Evolutionary conservation across 2,888 invertebrate genomes (phyloP).

Genomic region (Heterodera filipjevi): DNA sequence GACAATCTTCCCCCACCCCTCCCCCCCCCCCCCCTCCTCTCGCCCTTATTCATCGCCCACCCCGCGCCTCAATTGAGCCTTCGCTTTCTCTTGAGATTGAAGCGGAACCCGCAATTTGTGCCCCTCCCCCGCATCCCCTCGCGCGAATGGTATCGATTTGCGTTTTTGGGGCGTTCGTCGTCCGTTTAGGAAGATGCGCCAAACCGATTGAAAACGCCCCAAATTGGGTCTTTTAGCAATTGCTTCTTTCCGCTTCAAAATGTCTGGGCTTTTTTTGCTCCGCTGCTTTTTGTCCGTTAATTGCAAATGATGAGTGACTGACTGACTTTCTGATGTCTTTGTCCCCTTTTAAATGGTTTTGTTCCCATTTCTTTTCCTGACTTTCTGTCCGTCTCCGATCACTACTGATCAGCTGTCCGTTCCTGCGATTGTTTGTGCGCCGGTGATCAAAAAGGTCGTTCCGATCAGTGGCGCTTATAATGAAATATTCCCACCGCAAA

Average conservation of each 20-base stretch:
- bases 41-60: not conserved
- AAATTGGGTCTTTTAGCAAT: not conserved
- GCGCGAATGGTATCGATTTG: slow-evolving; percentile 7
- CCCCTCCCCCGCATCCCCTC: not conserved
- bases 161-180: slow-evolving; percentile 8
- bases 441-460: not conserved
- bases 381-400: too few relatives aligned
- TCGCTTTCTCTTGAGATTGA: not conserved
- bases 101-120: slow-evolving; percentile 6
- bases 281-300: not conserved
- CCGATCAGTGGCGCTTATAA: not conserved
- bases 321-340: not conserved
- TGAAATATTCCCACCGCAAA: not conserved
- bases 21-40: not conserved
- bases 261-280: not conserved
- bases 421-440: not conserved
- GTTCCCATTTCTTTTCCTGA: not conserved
- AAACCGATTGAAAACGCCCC: not conserved
- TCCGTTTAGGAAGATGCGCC: slow-evolving; percentile 1
- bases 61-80: not conserved
- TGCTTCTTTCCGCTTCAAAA: not conserved
- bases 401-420: not conserved
- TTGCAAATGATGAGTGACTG: not conserved
- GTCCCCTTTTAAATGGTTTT: not conserved
- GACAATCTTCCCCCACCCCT: not conserved